Conservation (phyloP, 2,797 vertebrate species). For the Hydrolagus colliei region DNA sequence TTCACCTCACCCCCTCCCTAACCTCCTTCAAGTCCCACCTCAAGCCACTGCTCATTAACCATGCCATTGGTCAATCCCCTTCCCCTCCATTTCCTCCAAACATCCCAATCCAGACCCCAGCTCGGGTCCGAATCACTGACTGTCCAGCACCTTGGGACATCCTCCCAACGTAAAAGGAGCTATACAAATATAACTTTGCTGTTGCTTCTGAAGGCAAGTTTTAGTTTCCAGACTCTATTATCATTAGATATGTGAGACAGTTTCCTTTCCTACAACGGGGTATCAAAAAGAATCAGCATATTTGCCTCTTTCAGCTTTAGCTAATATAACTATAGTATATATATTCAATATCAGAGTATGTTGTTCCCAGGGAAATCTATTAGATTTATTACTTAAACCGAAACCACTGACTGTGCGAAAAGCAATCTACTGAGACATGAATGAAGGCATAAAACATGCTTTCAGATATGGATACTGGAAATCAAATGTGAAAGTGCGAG, state of each 20-base stretch:
- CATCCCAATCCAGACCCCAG: too few species aligned
- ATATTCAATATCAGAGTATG: constrained; percentile 23
- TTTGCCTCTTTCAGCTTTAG: constrained; percentile 1
- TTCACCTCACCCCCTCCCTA: too few species aligned
- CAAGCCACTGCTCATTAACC: too few species aligned
- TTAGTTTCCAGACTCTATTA: neutral
- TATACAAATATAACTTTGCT: neutral
- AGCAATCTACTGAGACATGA: constrained; percentile 23
- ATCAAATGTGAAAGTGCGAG: neutral
- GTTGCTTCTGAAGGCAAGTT: too few species aligned
- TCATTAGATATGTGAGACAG: too few species aligned
- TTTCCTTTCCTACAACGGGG: neutral
- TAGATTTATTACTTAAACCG: constrained; percentile 31
- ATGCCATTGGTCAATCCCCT: too few species aligned
- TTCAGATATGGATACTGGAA: constrained; percentile 1
- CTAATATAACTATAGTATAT: neutral
- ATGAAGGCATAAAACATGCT: neutral
- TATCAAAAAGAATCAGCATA: neutral
- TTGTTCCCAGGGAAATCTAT: constrained; percentile 22
- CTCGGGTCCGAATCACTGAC: too few species aligned
- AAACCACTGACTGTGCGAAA: constrained; percentile 25
- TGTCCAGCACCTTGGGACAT: too few species aligned
- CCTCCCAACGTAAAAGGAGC: too few species aligned
- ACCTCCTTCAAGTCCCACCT: too few species aligned
- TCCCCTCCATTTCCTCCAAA: too few species aligned